phyloP scores from a whole-genome alignment of 2,888 invertebrate species.

The Oligia fasciuncula region DNA sequence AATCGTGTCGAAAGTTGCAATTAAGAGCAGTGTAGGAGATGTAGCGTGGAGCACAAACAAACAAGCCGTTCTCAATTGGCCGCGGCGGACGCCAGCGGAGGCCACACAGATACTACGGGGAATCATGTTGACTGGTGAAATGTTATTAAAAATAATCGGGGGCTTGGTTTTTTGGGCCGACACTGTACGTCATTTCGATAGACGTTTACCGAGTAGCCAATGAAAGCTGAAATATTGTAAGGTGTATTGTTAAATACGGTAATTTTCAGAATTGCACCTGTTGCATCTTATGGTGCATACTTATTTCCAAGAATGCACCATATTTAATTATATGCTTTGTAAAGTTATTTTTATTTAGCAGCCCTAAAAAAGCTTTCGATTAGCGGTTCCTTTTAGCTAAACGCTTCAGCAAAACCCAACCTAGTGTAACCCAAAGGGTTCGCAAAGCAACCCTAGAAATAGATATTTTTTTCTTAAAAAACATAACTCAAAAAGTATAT shows the following conservation, averaged over 20 bases:
- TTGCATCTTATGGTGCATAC: background rate
- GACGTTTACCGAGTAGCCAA: background rate
- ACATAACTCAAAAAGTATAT: constrained; percentile 71
- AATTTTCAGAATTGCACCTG: background rate
- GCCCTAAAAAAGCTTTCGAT: background rate
- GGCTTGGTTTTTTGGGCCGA: constrained; percentile 3
- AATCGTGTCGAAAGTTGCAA: constrained; percentile 79
- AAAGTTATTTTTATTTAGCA: background rate
- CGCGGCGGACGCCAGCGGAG: constrained; percentile 76
- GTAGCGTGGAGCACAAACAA: constrained; percentile 73
- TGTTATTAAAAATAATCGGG: constrained; percentile 48
- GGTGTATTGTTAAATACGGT: background rate
- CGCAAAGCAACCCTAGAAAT: constrained; percentile 27
- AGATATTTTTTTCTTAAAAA: constrained; percentile 43
- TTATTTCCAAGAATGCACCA: background rate
- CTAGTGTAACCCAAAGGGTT: constrained; percentile 60
- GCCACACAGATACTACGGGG: constrained; percentile 81
- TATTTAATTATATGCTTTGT: background rate
- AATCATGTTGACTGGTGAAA: constrained; percentile 65
- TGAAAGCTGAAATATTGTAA: background rate
- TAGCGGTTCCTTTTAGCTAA: constrained; percentile 20
- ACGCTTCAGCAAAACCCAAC: constrained; percentile 54
- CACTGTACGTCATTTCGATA: constrained; percentile 20
- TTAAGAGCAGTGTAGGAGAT: constrained; percentile 79
- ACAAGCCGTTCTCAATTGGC: constrained; percentile 79